Evolutionary conservation across 2,888 invertebrate species (phyloP).

Genomic region (Philaethria dido): DNA sequence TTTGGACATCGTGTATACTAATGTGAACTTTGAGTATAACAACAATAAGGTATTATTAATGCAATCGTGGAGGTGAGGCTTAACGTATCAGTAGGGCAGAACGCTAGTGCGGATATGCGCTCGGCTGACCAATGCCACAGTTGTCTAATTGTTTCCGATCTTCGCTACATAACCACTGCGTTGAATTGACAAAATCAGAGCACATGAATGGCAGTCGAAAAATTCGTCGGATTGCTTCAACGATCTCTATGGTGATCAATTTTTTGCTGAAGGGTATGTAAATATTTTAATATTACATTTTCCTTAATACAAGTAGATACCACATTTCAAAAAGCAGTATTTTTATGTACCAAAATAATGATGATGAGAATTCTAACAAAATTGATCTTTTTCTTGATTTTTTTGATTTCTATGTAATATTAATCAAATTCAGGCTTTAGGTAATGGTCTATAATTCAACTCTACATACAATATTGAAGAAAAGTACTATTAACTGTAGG

Average conservation of each 20-base stretch:
- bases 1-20: neutral
- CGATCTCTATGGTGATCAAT: conserved; percentile 27
- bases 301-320: neutral
- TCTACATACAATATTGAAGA: too few species aligned
- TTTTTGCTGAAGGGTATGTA: neutral
- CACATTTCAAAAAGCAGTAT: too few species aligned
- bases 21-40: conserved; percentile 22
- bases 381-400: too few species aligned
- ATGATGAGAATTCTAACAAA: too few species aligned
- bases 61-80: conserved; percentile 34
- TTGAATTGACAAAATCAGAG: conserved; percentile 76
- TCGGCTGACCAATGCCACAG: conserved; percentile 79
- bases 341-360: too few species aligned
- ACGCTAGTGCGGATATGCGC: conserved; percentile 73
- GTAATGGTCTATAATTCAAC: too few species aligned
- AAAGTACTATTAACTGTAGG: too few species aligned
- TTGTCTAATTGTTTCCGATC: conserved; percentile 83
- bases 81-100: conserved; percentile 72
- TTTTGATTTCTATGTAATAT: too few species aligned
- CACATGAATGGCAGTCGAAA: conserved; percentile 68
- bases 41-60: conserved; percentile 21
- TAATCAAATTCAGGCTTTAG: too few species aligned
- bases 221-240: conserved; percentile 55
- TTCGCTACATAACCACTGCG: conserved; percentile 72
- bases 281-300: neutral